A percentile compares a stretch with the other conserved stretches of the same genome.
These are phyloP conservation scores for Illadopsis cleaveri DNA, from an alignment of 2,113 vertebrate species.

Conservation along the genomic window DNA sequence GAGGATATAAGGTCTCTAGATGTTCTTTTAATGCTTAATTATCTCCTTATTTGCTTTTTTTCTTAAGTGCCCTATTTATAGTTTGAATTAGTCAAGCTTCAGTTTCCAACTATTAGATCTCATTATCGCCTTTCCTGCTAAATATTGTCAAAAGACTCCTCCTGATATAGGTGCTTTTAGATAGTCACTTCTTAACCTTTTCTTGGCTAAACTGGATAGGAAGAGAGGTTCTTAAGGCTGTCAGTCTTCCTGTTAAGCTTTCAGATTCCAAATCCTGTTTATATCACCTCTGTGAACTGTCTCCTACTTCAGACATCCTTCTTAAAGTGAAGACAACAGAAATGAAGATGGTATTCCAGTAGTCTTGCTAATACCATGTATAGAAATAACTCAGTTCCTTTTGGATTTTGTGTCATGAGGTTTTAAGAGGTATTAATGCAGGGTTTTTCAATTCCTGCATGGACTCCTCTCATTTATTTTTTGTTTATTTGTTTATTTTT, in stretches of 20 bases:
- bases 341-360: background rate
- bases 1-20: background rate
- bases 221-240: background rate
- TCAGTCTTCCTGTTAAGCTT: background rate
- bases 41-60: slow-evolving; percentile 53
- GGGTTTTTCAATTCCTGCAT: background rate
- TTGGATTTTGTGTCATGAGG: background rate
- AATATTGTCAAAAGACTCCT: slow-evolving; percentile 55
- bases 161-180: slow-evolving; percentile 50
- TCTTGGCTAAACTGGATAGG: background rate
- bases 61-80: slow-evolving; percentile 60
- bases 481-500: background rate
- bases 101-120: slow-evolving; percentile 63
- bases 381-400: background rate
- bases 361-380: background rate
- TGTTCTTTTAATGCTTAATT: slow-evolving; percentile 60
- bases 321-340: background rate
- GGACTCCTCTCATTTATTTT: background rate
- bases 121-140: slow-evolving; percentile 62
- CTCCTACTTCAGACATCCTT: background rate
- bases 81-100: slow-evolving; percentile 63
- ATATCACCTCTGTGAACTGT: background rate
- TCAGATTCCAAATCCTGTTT: background rate
- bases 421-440: background rate
- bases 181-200: slow-evolving; percentile 47